Conservation (phyloP, 2,888 invertebrate species). For the Elmis aenea region DNA sequence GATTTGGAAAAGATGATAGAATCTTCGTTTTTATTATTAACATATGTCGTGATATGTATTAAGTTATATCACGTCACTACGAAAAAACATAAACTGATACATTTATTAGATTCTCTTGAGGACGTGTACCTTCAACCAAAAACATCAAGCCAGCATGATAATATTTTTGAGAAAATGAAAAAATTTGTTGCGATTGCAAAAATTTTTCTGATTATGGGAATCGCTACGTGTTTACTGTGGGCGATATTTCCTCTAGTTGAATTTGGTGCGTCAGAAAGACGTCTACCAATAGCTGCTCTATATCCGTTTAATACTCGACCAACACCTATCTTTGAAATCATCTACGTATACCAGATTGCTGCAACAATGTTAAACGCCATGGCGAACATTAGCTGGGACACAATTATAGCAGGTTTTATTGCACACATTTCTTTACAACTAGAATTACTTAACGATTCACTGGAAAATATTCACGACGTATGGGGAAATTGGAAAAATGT, state of each 20-base stretch:
- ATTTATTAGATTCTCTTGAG: too few species aligned
- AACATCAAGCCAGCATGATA: too few species aligned
- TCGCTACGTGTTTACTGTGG: slow-evolving; percentile 35
- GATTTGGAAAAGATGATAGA: slow-evolving; percentile 32
- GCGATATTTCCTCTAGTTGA: slow-evolving; percentile 37
- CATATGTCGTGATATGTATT: slow-evolving; percentile 24
- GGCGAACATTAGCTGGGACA: slow-evolving; percentile 51
- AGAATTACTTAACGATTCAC: slow-evolving; percentile 42
- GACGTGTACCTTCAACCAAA: too few species aligned
- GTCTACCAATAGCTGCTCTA: slow-evolving; percentile 38
- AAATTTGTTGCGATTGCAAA: too few species aligned
- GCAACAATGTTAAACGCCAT: slow-evolving; percentile 48
- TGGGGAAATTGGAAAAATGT: too few species aligned
- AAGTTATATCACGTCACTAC: too few species aligned
- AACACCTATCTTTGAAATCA: slow-evolving; percentile 46
- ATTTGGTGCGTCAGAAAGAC: slow-evolving; percentile 11
- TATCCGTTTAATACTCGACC: slow-evolving; percentile 47
- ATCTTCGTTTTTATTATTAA: slow-evolving; percentile 33
- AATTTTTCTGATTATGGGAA: slow-evolving; percentile 21
- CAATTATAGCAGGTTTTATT: slow-evolving; percentile 47
- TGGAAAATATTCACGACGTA: slow-evolving; percentile 35
- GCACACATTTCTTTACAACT: slow-evolving; percentile 50
- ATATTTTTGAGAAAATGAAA: too few species aligned
- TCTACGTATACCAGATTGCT: slow-evolving; percentile 48
- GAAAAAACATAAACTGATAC: too few species aligned